Evolutionary conservation across 2,113 vertebrate species (phyloP), one percentile per base, ranked within the genome.

Genomic region (Parus major): DNA sequence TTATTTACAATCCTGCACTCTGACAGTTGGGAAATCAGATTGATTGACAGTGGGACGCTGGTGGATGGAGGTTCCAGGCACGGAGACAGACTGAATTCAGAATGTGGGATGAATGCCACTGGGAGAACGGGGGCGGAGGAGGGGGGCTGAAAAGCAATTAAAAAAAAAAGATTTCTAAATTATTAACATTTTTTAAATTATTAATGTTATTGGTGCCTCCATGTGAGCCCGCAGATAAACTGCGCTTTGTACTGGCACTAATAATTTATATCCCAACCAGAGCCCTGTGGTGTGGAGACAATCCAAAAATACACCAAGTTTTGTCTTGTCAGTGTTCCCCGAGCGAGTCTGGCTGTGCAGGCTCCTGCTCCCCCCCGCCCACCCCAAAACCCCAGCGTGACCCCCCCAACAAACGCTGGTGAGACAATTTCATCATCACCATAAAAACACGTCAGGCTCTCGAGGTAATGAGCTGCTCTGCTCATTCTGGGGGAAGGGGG

Each of bases 1-100:
- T 97, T 98, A 98, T 98, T 98, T 98, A 98, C 98, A 97, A 93
- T 92, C 88, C 95, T 96, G 93, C 95, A 88, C 96, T 93, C 93
- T 94, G 97, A 97, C 97, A 97, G 97, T 98, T 94, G 97, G 97
- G 98, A 98, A 98, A 98, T 98, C 98, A 98, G 95, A 95, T 91
- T 96, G 98, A 98, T 97, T 98, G 98, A 98, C 98, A 98, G 97
- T 79, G 95, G 98, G 98, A 98, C 97, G 97, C 97, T 90, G 96
- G 88, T 97, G 97, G 98, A 98, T 96, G 96, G 97, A 96, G 96
- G 97, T 90, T 44, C 96, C 83, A 76, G 97, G 97, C 98, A 98
- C 97, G 95, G 96, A 98, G 98, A 97, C 97, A 97, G 98, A 96
- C 95, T 95, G 96, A 95, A 94, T 89, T 73, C 80, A 87, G 91